Base-by-base conservation (phyloP, 2,113 vertebrate species). In the Merops nubicus region DNA sequence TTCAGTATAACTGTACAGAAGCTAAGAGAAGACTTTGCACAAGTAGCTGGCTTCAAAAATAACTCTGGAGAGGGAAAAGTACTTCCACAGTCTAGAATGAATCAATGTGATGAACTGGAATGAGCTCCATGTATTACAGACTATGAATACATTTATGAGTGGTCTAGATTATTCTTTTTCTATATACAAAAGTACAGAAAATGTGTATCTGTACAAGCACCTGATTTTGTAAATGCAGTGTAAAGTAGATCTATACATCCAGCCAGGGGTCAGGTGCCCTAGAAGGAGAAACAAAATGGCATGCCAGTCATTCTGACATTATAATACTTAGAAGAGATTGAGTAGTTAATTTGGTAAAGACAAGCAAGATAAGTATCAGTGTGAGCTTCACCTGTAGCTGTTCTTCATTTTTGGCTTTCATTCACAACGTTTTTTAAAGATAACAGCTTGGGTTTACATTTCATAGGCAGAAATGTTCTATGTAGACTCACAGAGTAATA, bases 231-330 rank as follows among this genome's bases (percentile, higher is more conserved):
- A 78, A 86, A 64, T 8, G 17, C 33, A 81, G n/a, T 15, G 28
- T 59, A 78, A 70, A 89, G 64, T 15, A 63, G 38, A 78, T 15
- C 63, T 64, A 5, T 20, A 33, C 14, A 48, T 42, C 68, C 13
- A 82, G 31, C 6, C 69, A 48, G 62, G 85, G 53, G 43, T 43
- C 14, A 7, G 38, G 43, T 56, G 11, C 47, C 34, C n/a, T 36
- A 43, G 21, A 72, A 93, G 51, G 43, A 78, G 62, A 93, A 88
- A 95, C 75, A 85, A 93, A 96, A 79, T 50, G 62, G 43, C 40
- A 69, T 2, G 34, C 25, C 82, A 91, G n/a, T 85, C 90, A 78
- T 48, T 48, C 59, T 6, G 15, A 79, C 11, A 73, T 76, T 68
- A 64, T 34, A 93, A 75, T 59, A 60, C n/a, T 51, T 40, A 51